Evolutionary conservation across 2,888 invertebrate species (phyloP), one percentile per base, ranked within the genome.

Genomic region (Nymphalis polychloros): DNA sequence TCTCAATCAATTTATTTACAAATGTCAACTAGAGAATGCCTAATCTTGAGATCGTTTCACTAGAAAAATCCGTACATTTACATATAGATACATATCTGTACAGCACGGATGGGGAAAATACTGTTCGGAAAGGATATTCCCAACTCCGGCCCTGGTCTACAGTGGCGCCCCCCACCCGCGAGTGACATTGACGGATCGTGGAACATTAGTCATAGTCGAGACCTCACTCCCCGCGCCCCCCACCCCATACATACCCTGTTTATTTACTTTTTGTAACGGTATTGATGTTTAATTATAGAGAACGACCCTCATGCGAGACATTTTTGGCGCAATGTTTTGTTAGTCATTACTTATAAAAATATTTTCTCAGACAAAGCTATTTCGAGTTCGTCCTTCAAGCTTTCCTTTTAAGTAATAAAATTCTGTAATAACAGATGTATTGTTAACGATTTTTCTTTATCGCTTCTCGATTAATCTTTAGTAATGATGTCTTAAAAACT

Each of bases 171-270:
- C 86, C 89, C 87, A 79, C 83, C 88, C 88, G 85, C 87, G 86
- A 89, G 85, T 90, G 95, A 94, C 95, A 94, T 93, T 94, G 95
- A 95, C 94, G 94, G 93, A 95, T 95, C 93, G 94, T 87, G 90
- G 86, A 86, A 90, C 93, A 94, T 95, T 94, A 94, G 94, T 95
- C 94, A 95, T 95, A 94, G 94, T 93, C 92, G 90, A 86, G 87
- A 84, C 90, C 89, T 85, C 87, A 79, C 80, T 89, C 89, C 89
- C 89, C 89, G 84, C 85, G 84, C 84, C 89, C 86, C 89, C 73
- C 82, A 85, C 88, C 89, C 85, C 84, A 77, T 85, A 89, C 83
- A 84, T 88, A 89, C 91, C 89, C 89, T 88, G 87, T 92, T 88
- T 92, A 92, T 92, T 92, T 92, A 92, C 92, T 92, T 92, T 92